Conservation (phyloP, 2,113 vertebrate genomes). For the Cinclus mexicanus region DNA sequence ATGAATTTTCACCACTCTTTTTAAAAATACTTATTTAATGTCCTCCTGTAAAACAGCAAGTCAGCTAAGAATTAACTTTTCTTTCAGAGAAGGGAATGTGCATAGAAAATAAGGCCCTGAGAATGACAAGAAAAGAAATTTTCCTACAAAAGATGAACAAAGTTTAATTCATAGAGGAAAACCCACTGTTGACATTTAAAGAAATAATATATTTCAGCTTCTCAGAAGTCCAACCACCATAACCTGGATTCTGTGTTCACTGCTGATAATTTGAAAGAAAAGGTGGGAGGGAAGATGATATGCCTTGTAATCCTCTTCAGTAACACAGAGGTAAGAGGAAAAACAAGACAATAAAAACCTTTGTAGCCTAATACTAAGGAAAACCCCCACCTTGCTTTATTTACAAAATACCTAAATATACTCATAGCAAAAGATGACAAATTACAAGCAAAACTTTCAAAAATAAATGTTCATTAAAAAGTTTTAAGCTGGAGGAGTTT, state of each 20-base stretch:
- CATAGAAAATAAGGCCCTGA: constrained; percentile 8
- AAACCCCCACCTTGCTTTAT: constrained; percentile 34
- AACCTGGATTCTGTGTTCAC: neutral
- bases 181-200: neutral
- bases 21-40: neutral
- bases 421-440: constrained; percentile 44
- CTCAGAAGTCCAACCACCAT: neutral
- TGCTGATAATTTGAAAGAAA: neutral
- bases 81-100: neutral
- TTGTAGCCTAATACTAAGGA: neutral
- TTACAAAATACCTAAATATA: constrained; percentile 55
- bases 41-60: neutral
- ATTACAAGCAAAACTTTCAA: constrained; percentile 60
- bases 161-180: constrained; percentile 8
- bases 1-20: neutral
- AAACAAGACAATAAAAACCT: neutral
- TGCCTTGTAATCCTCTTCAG: neutral
- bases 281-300: neutral
- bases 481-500: constrained; percentile 32
- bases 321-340: neutral
- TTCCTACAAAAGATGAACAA: constrained; percentile 14
- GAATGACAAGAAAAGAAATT: neutral
- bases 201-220: constrained; percentile 2
- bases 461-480: constrained; percentile 53
- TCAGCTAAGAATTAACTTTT: neutral